Evolutionary conservation across 1,140 invertebrate species (phyloP), one percentile per base, ranked within the genome.

Genomic region (Papilio machaon): DNA sequence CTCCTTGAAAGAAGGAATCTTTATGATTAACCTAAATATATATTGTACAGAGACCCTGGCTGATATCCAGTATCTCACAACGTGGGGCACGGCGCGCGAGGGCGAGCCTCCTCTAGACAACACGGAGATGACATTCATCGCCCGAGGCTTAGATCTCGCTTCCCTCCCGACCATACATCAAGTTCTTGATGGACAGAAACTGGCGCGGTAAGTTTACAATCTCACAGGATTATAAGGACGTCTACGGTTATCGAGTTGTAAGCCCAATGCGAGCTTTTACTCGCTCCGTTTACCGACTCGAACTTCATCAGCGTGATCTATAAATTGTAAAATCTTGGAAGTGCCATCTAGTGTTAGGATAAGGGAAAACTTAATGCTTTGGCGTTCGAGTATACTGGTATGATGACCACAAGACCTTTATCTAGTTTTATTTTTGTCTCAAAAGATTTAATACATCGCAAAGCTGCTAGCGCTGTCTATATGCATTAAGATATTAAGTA

Each of bases 121-220:
- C n/a, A 88, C 85, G 54, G 92, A 94, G 70, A 85, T 90, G 3
- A 81, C 88, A 15, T 82, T 95, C 38, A 95, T 99, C 0, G 97
- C 97, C 10, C 98, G 98, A 90, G 99, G 99, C 70, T 97, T 99
- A 85, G 98, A 98, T n/a, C 95, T 99, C 1, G 96, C 97, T 19
- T 97, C 98, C 54, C 96, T 97, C 9, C 97, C 98, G 10, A 97
- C 97, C 8, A 97, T 99, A 67, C 96, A 97, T 84, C 98, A 99
- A 95, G 98, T 98, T 49, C 95, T 99, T 64, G 98, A 99, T 90
- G 98, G 98, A 6, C 96, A 97, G 91, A 96, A 99, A 81, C 81
- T 93, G 23, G 43, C 90, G 74, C 84, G 90, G 92, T 94, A 75
- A 93, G 92, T 88, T 35, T 70, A 35, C 13, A 85, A 13, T 47